These are phyloP conservation scores for Tridacna gigas DNA, from an alignment of 2,888 invertebrate species.

Conservation along the genomic window DNA sequence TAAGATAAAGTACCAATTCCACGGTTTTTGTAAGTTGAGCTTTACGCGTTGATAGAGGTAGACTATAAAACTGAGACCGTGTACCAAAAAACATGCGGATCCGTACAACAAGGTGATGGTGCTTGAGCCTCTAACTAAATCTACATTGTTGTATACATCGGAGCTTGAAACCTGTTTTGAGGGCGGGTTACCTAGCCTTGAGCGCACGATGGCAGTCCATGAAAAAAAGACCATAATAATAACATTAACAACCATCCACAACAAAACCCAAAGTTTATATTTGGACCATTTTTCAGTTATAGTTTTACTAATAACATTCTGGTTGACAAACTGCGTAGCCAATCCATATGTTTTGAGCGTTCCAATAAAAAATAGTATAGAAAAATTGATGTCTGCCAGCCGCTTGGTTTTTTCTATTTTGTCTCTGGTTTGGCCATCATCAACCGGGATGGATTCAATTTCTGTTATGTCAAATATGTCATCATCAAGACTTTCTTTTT, in stretches of 20 bases:
- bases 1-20: neutral
- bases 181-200: constrained; percentile 1
- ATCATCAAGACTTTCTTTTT: neutral
- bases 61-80: neutral
- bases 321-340: neutral
- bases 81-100: neutral
- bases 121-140: neutral
- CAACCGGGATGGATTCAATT: neutral
- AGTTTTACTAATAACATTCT: neutral
- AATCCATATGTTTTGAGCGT: neutral
- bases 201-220: constrained; percentile 3
- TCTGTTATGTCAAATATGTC: constrained; percentile 2
- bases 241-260: neutral
- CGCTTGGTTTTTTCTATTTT: neutral
- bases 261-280: neutral
- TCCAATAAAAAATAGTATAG: neutral
- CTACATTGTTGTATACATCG: neutral
- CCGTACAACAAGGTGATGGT: neutral
- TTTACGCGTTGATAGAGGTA: neutral
- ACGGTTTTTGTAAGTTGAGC: no score
- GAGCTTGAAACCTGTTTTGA: neutral
- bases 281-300: constrained; percentile 5
- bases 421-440: neutral
- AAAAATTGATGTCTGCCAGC: neutral
- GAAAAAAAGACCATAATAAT: neutral